Conservation (phyloP, 2,797 vertebrate genomes). For the Nyctalus aviator region DNA sequence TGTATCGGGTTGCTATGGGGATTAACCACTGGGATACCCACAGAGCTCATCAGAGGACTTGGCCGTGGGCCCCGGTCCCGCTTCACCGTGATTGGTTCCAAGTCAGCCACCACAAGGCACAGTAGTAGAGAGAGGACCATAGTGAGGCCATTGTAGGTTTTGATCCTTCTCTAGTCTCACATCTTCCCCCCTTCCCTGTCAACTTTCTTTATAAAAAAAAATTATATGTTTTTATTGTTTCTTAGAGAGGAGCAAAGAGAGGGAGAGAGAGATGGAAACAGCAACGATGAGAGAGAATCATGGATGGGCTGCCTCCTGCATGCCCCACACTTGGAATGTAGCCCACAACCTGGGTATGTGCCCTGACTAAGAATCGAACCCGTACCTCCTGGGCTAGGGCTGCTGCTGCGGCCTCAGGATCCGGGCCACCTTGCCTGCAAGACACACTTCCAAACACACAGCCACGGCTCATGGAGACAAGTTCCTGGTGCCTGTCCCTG, state of each 20-base stretch:
- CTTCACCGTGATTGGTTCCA: not conserved
- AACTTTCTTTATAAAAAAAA: no score
- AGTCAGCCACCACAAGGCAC: no score
- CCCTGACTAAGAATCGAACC: no score
- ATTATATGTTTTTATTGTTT: no score
- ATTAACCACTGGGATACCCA: rapidly evolving
- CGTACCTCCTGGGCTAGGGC: rapidly evolving
- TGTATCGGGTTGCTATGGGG: not conserved
- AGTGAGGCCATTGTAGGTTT: not conserved
- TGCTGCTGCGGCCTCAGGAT: rapidly evolving
- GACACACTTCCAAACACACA: constrained; percentile 64
- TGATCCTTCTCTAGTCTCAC: not conserved
- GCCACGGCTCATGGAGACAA: not conserved
- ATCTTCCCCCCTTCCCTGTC: no score
- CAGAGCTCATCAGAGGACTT: not conserved
- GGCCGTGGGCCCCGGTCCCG: rapidly evolving
- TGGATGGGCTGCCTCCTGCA: no score
- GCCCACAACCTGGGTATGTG: no score
- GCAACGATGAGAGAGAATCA: no score
- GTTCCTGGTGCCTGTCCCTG: constrained; percentile 11
- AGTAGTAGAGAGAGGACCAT: not conserved
- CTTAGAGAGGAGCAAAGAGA: no score
- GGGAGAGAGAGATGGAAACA: no score
- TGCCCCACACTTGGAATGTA: no score
- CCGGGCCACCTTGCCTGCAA: not conserved